Evolutionary conservation across 2,888 invertebrate species (phyloP), one percentile per base, ranked within the genome.

Genomic region (Trissoscelio sp.): DNA sequence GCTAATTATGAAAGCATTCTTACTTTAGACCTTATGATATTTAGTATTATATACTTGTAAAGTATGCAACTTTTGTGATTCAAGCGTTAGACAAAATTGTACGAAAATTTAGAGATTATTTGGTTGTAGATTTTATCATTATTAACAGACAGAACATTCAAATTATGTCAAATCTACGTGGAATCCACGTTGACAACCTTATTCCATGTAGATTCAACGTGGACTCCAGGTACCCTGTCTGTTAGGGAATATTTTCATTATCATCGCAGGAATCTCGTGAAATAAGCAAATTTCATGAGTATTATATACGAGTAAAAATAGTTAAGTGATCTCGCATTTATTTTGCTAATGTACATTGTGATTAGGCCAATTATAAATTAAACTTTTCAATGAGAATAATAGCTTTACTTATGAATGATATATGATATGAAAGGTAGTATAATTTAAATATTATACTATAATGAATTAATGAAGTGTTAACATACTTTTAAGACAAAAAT

Each of bases 91-190:
- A 34, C 0, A 12, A 64, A 64, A 16, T 48, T 62, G 31, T 31
- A 22, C 44, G 60, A 44, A 60, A 44, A 60, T 44, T 37, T 58
- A 37, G 66, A 39, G 48, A 64, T 34, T 39, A 51, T 39, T 66
- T 39, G 14, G 51, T 39, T 18, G 44, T 39, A n/a, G n/a, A n/a
- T n/a, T n/a, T n/a, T n/a, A n/a, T n/a, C n/a, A n/a, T n/a, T n/a
- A n/a, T n/a, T n/a, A n/a, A n/a, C n/a, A n/a, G n/a, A n/a, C n/a
- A n/a, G n/a, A n/a, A n/a, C n/a, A n/a, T n/a, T n/a, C n/a, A n/a
- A n/a, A n/a, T n/a, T n/a, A n/a, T n/a, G n/a, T n/a, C n/a, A n/a
- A n/a, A n/a, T n/a, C n/a, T n/a, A n/a, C n/a, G n/a, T n/a, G n/a
- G n/a, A n/a, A n/a, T n/a, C n/a, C n/a, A n/a, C n/a, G n/a, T n/a